Evolutionary conservation across 2,113 vertebrate genomes (phyloP).

Genomic region (Climacteris rufus): DNA sequence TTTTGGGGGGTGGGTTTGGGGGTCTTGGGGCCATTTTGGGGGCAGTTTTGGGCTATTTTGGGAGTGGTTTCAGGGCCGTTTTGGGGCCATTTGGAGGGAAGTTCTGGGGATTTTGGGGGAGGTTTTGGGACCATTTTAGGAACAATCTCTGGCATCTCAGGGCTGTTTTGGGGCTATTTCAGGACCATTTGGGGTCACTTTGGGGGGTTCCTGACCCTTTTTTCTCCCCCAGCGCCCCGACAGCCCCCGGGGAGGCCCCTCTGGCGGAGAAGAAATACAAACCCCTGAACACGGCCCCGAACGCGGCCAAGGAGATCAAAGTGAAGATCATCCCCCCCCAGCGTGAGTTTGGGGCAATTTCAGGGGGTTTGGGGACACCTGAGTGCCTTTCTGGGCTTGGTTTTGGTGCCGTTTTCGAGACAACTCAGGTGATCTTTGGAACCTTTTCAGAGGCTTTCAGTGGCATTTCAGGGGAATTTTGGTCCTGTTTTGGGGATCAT

Average conservation of each 20-base stretch:
- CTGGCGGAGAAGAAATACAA: constrained; percentile 95
- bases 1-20: too few species aligned
- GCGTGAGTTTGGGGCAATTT: constrained; percentile 72
- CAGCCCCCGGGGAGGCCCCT: constrained; percentile 58
- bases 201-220: background rate
- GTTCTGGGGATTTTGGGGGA: too few species aligned
- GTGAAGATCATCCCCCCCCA: constrained; percentile 95
- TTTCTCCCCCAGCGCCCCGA: background rate
- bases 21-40: too few species aligned
- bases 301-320: constrained; percentile 93
- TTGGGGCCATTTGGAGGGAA: too few species aligned
- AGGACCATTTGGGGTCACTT: background rate
- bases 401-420: background rate
- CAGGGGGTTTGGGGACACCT: accelerated
- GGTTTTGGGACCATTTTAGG: too few species aligned
- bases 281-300: constrained; percentile 88
- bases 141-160: background rate
- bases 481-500: background rate
- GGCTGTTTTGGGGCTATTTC: background rate
- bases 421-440: too few species aligned
- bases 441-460: accelerated
- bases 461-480: background rate
- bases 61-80: too few species aligned
- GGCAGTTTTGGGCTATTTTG: too few species aligned
- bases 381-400: accelerated